Evolutionary conservation across 2,797 vertebrate genomes (phyloP), one percentile per base, ranked within the genome.

Genomic region (Eulemur rubriventer): DNA sequence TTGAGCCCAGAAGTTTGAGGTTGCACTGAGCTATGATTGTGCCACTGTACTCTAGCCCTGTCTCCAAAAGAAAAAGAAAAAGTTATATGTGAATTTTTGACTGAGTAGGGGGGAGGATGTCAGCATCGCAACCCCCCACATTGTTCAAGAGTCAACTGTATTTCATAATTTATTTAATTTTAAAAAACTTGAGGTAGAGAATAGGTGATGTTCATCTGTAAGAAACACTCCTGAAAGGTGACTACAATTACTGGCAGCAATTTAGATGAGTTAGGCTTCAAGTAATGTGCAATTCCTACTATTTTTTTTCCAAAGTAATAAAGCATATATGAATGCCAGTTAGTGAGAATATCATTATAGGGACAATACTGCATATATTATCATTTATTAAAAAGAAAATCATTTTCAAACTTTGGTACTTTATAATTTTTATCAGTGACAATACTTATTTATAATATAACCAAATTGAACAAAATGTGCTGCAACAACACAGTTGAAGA

Each of bases 371-470:
- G 41, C 76, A 88, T 91, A 24, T 16, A 94, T 57, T 96, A 46
- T 96, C 59, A 89, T 85, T 97, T 61, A 82, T 72, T 83, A 78
- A 78, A 87, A 86, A 93, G 67, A 93, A 96, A 97, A 75, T 83
- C 7, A 87, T 87, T 83, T 96, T 35, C 30, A 80, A 79, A 80
- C 30, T 73, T 50, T 79, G 24, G 11, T 61, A 84, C 30, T 72
- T 93, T 72, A 73, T 79, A 75, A 38, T 75, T 90, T 92, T 81
- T 93, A 84, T 79, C 87, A 93, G 46, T 76, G 38, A 93, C 2
- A 63, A 69, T 90, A 81, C 38, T 81, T 92, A 92, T 50, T 89
- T 90, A 81, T 57, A 89, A 59, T 89, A 75, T n/a, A 85, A 52
- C 5, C 43, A 91, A 91, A 76, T 43, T 82, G 38, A 75, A 8